Evolutionary conservation across 2,113 vertebrate species (phyloP).

Genomic region (Entelurus aequoreus): DNA sequence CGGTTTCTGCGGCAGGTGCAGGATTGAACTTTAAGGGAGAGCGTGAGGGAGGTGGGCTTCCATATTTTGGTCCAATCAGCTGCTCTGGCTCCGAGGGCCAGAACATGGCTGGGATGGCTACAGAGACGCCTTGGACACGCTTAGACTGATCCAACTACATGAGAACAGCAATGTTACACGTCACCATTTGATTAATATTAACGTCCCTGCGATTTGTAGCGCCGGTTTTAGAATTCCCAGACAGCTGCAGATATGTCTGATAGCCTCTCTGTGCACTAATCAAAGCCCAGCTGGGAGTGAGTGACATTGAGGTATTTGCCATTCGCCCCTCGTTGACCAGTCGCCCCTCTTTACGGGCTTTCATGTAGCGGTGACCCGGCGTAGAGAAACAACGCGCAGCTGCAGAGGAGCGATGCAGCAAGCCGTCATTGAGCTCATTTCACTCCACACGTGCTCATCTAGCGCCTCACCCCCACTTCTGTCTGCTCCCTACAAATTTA

Average conservation of each 20-base stretch:
- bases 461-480: slow-evolving; percentile 31
- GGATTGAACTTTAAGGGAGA: slow-evolving; percentile 46
- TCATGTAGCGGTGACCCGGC: slow-evolving; percentile 38
- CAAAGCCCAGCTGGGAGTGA: slow-evolving; percentile 57
- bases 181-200: slow-evolving; percentile 15
- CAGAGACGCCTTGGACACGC: too few species aligned
- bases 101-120: slow-evolving; percentile 9
- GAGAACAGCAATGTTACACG: slow-evolving; percentile 4
- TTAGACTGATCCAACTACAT: too few species aligned
- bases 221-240: too few species aligned
- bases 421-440: slow-evolving; percentile 33
- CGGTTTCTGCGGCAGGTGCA: slow-evolving; percentile 53
- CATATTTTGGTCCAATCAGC: slow-evolving; percentile 52
- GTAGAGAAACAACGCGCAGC: slow-evolving; percentile 37
- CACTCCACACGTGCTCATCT: slow-evolving; percentile 48
- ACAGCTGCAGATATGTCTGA: slow-evolving; percentile 41
- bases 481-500: slow-evolving; percentile 21
- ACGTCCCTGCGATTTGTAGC: slow-evolving; percentile 10
- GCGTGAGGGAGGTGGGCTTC: slow-evolving; percentile 29
- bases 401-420: slow-evolving; percentile 24
- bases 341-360: slow-evolving; percentile 19
- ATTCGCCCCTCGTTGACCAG: slow-evolving; percentile 25
- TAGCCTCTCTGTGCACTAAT: slow-evolving; percentile 46
- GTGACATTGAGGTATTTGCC: slow-evolving; percentile 31
- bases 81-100: slow-evolving; percentile 40